These are phyloP conservation scores for Dasypus novemcinctus DNA, from an alignment of 2,113 vertebrate species.

Conservation along the genomic window DNA sequence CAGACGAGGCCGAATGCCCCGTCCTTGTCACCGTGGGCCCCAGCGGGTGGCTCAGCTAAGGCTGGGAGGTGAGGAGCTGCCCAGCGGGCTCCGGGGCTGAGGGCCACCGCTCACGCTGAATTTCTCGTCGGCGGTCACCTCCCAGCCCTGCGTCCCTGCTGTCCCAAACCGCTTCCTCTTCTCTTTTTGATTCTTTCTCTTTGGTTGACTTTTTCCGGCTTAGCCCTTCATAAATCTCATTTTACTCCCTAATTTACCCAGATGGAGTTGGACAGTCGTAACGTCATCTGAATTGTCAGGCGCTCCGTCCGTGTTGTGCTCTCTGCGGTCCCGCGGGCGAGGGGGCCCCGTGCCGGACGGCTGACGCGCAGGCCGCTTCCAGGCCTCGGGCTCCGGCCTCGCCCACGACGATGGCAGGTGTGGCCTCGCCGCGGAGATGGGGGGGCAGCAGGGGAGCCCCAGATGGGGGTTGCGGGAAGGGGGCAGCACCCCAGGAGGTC, in stretches of 20 bases:
- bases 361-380: no score
- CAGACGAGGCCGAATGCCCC: not conserved
- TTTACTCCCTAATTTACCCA: conserved; percentile 56
- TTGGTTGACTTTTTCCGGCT: not conserved
- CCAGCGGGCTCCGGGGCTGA: not conserved
- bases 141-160: not conserved
- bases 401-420: no score
- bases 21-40: accelerated
- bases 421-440: no score
- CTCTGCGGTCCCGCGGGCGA: no score
- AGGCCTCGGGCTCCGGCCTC: no score
- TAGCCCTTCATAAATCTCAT: conserved; percentile 32
- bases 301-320: conserved; percentile 21
- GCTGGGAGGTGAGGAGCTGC: accelerated
- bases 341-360: no score
- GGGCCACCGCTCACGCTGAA: not conserved
- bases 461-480: no score
- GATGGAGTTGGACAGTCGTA: not conserved
- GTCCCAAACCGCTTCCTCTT: not conserved
- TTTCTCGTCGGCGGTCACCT: not conserved
- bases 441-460: no score
- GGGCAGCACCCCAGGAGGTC: no score
- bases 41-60: not conserved
- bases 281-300: conserved; percentile 44
- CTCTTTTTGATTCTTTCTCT: not conserved